These are phyloP conservation scores for Galaxias olidus DNA, from an alignment of 2,797 vertebrate genomes.

Conservation along the genomic window DNA sequence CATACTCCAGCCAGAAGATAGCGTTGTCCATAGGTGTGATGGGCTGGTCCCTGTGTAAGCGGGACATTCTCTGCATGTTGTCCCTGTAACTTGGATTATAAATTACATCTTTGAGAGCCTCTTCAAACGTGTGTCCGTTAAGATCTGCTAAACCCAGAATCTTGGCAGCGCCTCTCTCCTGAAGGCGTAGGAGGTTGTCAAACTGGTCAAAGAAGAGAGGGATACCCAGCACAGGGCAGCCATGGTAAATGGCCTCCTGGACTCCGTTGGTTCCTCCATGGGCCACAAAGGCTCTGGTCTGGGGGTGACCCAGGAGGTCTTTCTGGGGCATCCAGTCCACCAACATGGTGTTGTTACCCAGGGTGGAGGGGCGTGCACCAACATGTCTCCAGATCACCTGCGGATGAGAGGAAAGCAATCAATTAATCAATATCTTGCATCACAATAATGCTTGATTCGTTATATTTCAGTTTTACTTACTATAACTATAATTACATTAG, in stretches of 20 bases:
- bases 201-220: slow-evolving; percentile 36
- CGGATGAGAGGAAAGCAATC: not conserved
- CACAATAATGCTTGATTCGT: too few species aligned
- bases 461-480: too few species aligned
- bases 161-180: slow-evolving; percentile 24
- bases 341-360: slow-evolving; percentile 36
- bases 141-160: slow-evolving; percentile 16
- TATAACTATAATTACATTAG: too few species aligned
- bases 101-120: slow-evolving; percentile 22
- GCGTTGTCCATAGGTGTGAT: slow-evolving; percentile 31
- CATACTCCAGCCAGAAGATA: slow-evolving; percentile 36
- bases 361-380: slow-evolving; percentile 10
- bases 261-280: slow-evolving; percentile 39
- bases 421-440: too few species aligned
- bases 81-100: slow-evolving; percentile 24
- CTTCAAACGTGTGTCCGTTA: slow-evolving; percentile 6
- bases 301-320: slow-evolving; percentile 34
- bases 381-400: slow-evolving; percentile 30
- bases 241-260: slow-evolving; percentile 38
- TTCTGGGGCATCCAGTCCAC: slow-evolving; percentile 39
- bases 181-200: slow-evolving; percentile 34
- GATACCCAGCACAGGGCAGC: slow-evolving; percentile 28
- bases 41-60: slow-evolving; percentile 33
- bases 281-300: slow-evolving; percentile 32
- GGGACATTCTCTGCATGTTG: slow-evolving; percentile 36